Evolutionary conservation across 2,888 invertebrate species (phyloP).

Genomic region (Eupithecia abbreviata): DNA sequence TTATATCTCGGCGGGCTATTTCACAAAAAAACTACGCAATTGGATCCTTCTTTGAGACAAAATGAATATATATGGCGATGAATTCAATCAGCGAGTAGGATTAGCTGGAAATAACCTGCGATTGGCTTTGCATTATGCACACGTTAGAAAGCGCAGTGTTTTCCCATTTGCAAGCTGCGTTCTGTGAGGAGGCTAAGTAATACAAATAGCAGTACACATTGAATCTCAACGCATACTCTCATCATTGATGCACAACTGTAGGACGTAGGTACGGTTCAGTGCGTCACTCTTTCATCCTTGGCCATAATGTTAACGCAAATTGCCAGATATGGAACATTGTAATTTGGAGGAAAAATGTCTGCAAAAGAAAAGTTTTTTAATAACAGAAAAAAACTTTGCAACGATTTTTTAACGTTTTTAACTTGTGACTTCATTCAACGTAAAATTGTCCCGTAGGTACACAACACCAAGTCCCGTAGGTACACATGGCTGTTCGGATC

Average conservation of each 20-base stretch:
- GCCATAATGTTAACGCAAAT: no score
- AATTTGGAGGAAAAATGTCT: background rate
- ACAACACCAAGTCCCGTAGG: background rate
- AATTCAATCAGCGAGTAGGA: background rate
- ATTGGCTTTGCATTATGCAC: background rate
- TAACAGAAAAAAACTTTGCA: background rate
- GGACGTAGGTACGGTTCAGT: background rate
- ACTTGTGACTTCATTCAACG: background rate
- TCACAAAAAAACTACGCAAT: constrained; percentile 11
- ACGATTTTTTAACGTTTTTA: background rate
- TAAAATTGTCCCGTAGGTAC: background rate
- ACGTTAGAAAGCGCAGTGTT: background rate
- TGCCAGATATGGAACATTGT: no score
- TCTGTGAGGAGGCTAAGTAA: background rate
- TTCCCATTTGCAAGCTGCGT: background rate
- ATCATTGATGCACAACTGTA: background rate
- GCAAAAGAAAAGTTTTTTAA: background rate
- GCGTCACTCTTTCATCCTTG: no score
- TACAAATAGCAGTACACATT: background rate
- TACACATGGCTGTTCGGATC: background rate
- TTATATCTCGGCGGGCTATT: background rate
- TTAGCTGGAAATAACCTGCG: background rate
- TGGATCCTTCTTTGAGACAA: background rate
- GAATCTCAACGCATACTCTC: background rate
- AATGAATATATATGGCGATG: constrained; percentile 10